Base-by-base conservation (phyloP, 2,113 vertebrate species). In the Butorides virescens region DNA sequence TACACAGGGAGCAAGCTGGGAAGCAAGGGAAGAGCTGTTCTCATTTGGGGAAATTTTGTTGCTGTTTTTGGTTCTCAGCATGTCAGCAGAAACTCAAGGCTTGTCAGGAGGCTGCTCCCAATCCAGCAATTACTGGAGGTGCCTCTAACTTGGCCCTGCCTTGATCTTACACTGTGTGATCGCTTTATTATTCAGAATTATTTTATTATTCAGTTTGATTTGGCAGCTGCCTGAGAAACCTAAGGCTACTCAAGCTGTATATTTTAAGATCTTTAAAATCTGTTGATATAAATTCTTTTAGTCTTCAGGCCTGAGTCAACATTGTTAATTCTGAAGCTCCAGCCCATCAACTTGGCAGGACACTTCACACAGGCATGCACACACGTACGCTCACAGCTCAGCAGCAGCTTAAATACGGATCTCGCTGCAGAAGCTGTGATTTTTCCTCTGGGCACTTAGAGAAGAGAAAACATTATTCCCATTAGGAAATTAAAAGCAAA, bases 161-260 rank as follows among this genome's bases (percentile, higher is more conserved):
- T 98, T 90, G 92, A 96, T 98, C 97, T 97, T 97, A 92, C 86
- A 92, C 88, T 67, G 87, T 87, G 95, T 79, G 67, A 98, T 97
- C 92, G 53, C 96, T 97, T 98, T 91, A 97, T 97, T 98, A 98
- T 97, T 98, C 97, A 75, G 14, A 78, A 98, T 97, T 96, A 97
- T 95, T 98, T 98, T 98, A 98, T 97, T 98, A 98, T 98, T 98
- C 98, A 46, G 97, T 98, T 98, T 98, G 98, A 98, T 98, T 98
- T 97, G 94, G 97, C 93, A 97, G 96, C 93, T 95, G 96, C 80
- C 95, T 94, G 77, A 94, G 96, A 94, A 98, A 97, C 98, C 97
- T 92, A 92, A 97, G 97, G 98, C 96, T 98, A 97, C 96, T 98
- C 96, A 74, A 97, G 94, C 87, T 97, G 95, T 96, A 90, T 98